These are phyloP conservation scores for Zootermopsis nevadensis DNA, from an alignment of 2,888 invertebrate species.

Conservation along the genomic window DNA sequence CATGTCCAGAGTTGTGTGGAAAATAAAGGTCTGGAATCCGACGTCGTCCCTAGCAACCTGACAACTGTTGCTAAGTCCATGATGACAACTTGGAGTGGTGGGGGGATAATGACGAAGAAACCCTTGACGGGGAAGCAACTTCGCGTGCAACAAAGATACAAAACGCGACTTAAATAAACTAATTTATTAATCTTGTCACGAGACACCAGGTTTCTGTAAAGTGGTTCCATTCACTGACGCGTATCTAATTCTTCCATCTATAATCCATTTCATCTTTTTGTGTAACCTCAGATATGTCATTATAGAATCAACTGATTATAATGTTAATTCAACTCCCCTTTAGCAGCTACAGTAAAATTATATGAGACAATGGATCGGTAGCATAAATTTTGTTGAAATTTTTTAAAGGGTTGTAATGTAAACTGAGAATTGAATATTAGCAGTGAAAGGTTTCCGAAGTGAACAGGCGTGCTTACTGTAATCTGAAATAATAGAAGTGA, in stretches of 20 bases:
- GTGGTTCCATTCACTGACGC: not conserved
- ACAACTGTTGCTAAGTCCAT: constrained; percentile 4
- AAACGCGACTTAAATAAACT: not conserved
- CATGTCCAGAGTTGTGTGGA: no score
- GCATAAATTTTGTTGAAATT: not conserved
- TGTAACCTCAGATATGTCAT: not conserved
- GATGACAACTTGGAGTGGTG: not conserved
- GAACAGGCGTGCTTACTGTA: no score
- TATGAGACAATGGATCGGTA: not conserved
- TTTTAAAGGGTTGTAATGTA: not conserved
- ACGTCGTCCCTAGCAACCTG: not conserved
- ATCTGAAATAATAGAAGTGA: no score
- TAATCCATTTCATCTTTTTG: not conserved
- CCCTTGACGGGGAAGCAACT: not conserved
- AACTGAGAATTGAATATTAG: not conserved
- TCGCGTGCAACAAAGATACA: not conserved
- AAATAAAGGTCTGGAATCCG: not conserved
- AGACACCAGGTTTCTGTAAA: not conserved
- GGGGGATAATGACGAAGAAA: not conserved
- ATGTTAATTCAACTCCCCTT: not conserved
- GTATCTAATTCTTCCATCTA: not conserved
- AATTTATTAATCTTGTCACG: not conserved
- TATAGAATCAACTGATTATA: not conserved
- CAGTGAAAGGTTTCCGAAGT: no score
- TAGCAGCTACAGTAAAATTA: not conserved